Base-by-base conservation (phyloP, 2,113 vertebrate species). In the Galbula dea region DNA sequence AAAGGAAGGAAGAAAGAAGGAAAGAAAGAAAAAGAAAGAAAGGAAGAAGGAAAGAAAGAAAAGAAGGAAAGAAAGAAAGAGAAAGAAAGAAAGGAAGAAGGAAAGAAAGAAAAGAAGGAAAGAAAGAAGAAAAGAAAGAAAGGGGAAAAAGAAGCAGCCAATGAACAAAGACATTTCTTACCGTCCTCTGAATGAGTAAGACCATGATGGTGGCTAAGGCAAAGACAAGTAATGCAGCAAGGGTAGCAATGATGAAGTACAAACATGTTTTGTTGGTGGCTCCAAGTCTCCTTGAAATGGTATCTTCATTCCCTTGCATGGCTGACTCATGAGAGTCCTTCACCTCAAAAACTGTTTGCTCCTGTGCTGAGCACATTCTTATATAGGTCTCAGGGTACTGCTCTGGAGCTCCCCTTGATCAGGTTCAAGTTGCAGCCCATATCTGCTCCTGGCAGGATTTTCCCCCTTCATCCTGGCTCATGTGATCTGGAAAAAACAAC, bases 381-480 rank as follows among this genome's bases (percentile, higher is more conserved):
- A 97, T 98, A 98, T 98, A 98, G 96, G 66, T 90, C 78, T 81
- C 93, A 49, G 57, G 75, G 45, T 94, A 79, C 95, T 62, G 96
- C 91, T 96, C 94, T 83, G 97, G 92, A 96, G 97, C 95, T 96
- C 88, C 59, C 73, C 88, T 90, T 81, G 95, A 79, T 87, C 96
- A 74, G 94, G 85, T 81, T 96, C 71, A 49, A 74, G 90, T 95
- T 20, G 94, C 91, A 90, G 96, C 96, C 92, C 97, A 96, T 96
- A 90, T 97, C 95, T 81, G 93, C 89, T 98, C 98, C 98, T 97
- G 97, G 94, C 92, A 98, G 97, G 97, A 98, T 98, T 97, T 96
- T 97, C 93, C 97, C 96, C 97, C 96, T 96, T 96, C 96, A 98
- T 98, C 98, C 98, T 97, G 97, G 71, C 97, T 98, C 98, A 98